A percentile compares a stretch with the other conserved stretches of the same genome.
These are phyloP conservation scores for Megaustenia siamemsis DNA, from an alignment of 2,888 invertebrate species.

Conservation along the genomic window DNA sequence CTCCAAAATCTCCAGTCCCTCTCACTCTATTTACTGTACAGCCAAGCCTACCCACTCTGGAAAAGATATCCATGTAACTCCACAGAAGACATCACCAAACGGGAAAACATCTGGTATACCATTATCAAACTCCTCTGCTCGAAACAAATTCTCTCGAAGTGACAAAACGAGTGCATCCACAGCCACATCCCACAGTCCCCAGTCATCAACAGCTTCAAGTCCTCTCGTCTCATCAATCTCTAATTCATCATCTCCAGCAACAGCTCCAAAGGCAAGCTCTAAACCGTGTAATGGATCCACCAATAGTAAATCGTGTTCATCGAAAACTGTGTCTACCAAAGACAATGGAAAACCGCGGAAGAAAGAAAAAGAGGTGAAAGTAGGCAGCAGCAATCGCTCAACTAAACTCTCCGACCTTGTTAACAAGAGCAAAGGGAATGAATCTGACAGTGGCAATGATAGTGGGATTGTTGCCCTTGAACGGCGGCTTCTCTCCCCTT, in stretches of 20 bases:
- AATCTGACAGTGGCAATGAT: conserved; percentile 79
- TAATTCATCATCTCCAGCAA: conserved; percentile 40
- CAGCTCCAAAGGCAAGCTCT: conserved; percentile 46
- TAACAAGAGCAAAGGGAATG: conserved; percentile 58
- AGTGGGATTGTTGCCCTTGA: conserved; percentile 76
- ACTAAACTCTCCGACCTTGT: conserved; percentile 43
- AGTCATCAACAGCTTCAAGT: conserved; percentile 57
- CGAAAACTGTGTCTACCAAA: conserved; percentile 44
- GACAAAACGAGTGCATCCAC: conserved; percentile 48
- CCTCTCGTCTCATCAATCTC: conserved; percentile 49
- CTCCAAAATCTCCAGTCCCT: conserved; percentile 49
- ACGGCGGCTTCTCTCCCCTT: conserved; percentile 78
- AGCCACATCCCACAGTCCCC: conserved; percentile 48
- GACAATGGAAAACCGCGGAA: conserved; percentile 64
- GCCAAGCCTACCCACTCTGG: conserved; percentile 26
- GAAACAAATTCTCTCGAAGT: background rate
- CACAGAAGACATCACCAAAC: conserved; percentile 14
- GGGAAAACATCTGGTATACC: conserved; percentile 27
- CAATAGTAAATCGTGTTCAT: conserved; percentile 50
- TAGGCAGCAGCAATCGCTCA: conserved; percentile 18
- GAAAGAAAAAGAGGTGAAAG: conserved; percentile 65
- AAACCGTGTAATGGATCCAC: conserved; percentile 43
- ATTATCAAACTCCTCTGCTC: conserved; percentile 1
- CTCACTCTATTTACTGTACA: conserved; percentile 45
- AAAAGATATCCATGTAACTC: conserved; percentile 17